These are phyloP conservation scores for Rhyacophila brunnea DNA, from an alignment of 1,140 invertebrate genomes.

Conservation along the genomic window DNA sequence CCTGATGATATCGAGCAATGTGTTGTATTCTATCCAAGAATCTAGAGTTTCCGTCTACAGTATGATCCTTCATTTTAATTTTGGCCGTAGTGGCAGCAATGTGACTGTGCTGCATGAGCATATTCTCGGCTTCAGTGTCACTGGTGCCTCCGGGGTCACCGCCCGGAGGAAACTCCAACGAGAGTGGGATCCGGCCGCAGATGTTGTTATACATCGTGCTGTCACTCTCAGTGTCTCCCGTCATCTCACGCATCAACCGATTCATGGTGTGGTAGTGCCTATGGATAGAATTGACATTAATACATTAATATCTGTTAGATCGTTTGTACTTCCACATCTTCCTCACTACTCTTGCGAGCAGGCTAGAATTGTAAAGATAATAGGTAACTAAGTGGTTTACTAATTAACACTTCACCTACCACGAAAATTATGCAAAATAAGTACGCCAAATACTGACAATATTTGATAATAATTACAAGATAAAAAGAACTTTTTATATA, in stretches of 20 bases:
- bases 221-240: constrained; percentile 29
- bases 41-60: constrained; percentile 19
- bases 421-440: no score
- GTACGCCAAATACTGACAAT: no score
- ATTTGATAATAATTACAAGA: no score
- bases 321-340: no score
- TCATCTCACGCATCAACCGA: constrained; percentile 37
- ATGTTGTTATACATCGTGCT: constrained; percentile 16
- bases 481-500: no score
- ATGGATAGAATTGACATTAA: constrained; percentile 23
- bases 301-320: no score
- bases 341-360: no score
- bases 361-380: no score
- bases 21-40: constrained; percentile 27
- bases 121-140: constrained; percentile 14
- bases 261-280: constrained; percentile 44
- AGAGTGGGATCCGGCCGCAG: constrained; percentile 4
- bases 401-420: no score
- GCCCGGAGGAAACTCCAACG: constrained; percentile 16
- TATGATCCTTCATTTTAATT: constrained; percentile 25
- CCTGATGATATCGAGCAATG: constrained; percentile 32
- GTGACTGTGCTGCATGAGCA: constrained; percentile 22
- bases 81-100: constrained; percentile 28
- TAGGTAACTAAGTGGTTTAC: no score
- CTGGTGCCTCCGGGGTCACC: constrained; percentile 3